These are phyloP conservation scores for Pharmacophagus antenor DNA, from an alignment of 2,888 invertebrate genomes.

Conservation along the genomic window DNA sequence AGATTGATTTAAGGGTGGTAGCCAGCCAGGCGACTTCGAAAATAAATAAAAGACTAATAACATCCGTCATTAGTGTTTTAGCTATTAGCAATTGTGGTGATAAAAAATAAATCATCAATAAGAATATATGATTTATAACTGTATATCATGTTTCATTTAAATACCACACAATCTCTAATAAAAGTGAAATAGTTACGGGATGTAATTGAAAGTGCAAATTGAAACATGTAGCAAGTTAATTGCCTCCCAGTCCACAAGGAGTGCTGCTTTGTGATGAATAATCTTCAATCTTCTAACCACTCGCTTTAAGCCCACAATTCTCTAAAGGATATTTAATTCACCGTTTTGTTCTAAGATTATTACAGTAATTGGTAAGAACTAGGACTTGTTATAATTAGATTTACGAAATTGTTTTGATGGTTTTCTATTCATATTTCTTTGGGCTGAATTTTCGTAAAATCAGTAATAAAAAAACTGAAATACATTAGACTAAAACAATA, in stretches of 20 bases:
- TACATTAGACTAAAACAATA: too few relatives aligned
- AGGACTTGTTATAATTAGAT: too few relatives aligned
- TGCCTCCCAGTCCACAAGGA: conserved; percentile 54
- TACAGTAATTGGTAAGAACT: background rate
- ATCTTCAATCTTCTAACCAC: conserved; percentile 25
- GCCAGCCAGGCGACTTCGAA: too few relatives aligned
- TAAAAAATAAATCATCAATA: background rate
- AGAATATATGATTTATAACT: background rate
- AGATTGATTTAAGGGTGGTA: too few relatives aligned
- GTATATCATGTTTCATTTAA: conserved; percentile 1
- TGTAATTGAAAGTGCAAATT: conserved; percentile 57
- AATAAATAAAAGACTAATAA: too few relatives aligned
- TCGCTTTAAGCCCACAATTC: conserved; percentile 17
- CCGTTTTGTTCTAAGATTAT: background rate
- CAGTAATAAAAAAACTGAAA: too few relatives aligned
- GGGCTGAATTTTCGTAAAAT: too few relatives aligned
- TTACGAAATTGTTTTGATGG: too few relatives aligned
- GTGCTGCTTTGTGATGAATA: conserved; percentile 28
- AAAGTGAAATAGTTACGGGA: conserved; percentile 17
- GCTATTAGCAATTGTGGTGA: background rate
- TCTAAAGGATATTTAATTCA: conserved; percentile 7
- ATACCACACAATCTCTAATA: conserved; percentile 21
- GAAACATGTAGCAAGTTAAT: conserved; percentile 73
- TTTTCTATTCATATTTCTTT: too few relatives aligned
- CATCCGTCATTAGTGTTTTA: too few relatives aligned